Evolutionary conservation across 35 echinoderm and acorn worm genomes (phyloP).

Genomic region (Ophiothrix spiculata): DNA sequence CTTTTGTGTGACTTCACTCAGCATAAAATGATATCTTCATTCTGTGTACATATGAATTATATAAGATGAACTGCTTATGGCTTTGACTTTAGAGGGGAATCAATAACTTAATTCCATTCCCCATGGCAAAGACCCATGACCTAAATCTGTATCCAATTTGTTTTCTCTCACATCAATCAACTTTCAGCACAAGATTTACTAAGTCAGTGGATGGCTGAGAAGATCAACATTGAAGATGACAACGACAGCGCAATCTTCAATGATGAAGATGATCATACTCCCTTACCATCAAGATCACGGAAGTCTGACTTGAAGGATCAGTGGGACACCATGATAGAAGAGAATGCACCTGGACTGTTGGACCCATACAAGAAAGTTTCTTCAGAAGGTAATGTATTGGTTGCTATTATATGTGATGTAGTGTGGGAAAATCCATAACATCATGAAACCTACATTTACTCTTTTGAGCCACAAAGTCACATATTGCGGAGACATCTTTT

Average conservation of each 20-base stretch:
- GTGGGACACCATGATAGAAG: conserved; percentile 75
- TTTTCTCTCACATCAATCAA: not conserved
- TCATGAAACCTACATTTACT: too few relatives aligned
- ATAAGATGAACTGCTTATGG: not conserved
- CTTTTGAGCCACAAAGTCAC: too few relatives aligned
- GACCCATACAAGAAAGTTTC: conserved; percentile 57
- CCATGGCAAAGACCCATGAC: not conserved
- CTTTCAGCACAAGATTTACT: conserved; percentile 82
- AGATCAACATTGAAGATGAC: conserved; percentile 74
- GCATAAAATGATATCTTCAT: too few relatives aligned
- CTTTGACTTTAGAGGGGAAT: not conserved
- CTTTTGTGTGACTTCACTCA: too few relatives aligned
- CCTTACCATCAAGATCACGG: not conserved
- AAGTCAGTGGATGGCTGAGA: conserved; percentile 95
- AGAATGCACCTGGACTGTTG: conserved; percentile 61
- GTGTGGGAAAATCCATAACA: too few relatives aligned
- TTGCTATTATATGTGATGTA: too few relatives aligned
- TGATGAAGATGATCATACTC: conserved; percentile 22
- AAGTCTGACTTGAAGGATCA: conserved; percentile 68
- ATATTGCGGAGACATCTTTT: too few relatives aligned
- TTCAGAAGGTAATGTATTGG: conserved; percentile 84
- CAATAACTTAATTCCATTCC: not conserved
- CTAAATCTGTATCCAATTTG: not conserved
- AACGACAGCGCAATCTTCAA: conserved; percentile 43
- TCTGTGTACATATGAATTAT: too few relatives aligned